Conservation (phyloP, 2,113 vertebrate species). For the Elaphurus davidianus region DNA sequence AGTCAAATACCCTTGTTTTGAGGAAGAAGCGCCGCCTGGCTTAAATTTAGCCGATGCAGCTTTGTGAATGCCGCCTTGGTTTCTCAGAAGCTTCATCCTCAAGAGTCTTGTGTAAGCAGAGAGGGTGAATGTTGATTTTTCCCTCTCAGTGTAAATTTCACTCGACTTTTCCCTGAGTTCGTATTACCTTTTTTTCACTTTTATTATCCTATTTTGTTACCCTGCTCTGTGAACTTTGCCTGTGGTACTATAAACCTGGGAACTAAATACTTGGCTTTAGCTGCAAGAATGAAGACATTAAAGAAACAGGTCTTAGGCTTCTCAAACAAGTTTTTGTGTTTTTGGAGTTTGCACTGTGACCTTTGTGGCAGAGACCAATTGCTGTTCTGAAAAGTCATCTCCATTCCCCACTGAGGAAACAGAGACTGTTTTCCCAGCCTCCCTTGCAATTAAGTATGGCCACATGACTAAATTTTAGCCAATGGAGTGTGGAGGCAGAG, state of each 20-base stretch:
- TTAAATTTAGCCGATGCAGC: slow-evolving; percentile 10
- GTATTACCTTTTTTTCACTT: neutral
- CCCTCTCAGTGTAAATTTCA: neutral
- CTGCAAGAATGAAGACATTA: neutral
- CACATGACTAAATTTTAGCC: neutral
- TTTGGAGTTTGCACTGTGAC: neutral
- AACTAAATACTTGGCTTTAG: neutral
- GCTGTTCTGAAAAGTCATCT: neutral
- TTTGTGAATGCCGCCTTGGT: neutral
- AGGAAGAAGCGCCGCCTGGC: neutral
- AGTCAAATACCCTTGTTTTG: slow-evolving; percentile 38
- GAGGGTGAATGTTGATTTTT: neutral
- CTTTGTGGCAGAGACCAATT: neutral
- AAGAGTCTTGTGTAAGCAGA: neutral
- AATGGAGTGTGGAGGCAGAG: neutral
- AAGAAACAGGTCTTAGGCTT: neutral
- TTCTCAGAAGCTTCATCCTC: neutral
- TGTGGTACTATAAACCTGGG: neutral
- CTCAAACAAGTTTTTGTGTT: neutral
- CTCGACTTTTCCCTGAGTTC: neutral
- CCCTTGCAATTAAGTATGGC: neutral
- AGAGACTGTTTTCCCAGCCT: neutral
- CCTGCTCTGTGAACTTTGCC: neutral
- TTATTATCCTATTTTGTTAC: neutral
- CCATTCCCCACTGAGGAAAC: neutral